A percentile compares a stretch with the other conserved stretches of the same genome.
phyloP scores from a whole-genome alignment of 2,888 invertebrate species.

The Pherbina coryleti region DNA sequence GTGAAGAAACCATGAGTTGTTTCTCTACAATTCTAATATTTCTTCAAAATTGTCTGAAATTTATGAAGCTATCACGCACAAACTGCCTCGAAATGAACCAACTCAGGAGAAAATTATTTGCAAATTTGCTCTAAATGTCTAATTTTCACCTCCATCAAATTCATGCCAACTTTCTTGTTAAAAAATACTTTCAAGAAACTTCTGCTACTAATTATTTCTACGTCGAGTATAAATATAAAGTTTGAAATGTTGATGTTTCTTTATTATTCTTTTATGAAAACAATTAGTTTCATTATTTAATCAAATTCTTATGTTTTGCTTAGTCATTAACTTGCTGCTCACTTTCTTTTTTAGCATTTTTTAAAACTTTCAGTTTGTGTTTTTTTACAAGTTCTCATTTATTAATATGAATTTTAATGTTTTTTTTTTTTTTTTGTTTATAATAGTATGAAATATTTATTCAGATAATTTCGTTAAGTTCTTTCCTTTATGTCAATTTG shows the following conservation, averaged over 20 bases:
- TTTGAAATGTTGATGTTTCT: constrained; percentile 20
- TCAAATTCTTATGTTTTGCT: neutral
- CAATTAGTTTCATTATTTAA: constrained; percentile 2
- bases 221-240: neutral
- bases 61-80: too few species aligned
- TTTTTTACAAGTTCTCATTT: neutral
- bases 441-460: constrained; percentile 28
- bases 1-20: too few species aligned
- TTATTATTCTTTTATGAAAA: constrained; percentile 27
- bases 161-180: too few species aligned
- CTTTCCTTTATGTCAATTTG: constrained; percentile 36
- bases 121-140: too few species aligned
- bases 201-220: neutral
- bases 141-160: too few species aligned
- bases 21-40: too few species aligned
- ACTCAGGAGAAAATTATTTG: too few species aligned
- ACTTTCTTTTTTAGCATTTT: neutral
- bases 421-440: neutral
- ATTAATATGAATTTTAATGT: neutral
- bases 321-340: neutral
- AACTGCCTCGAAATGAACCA: too few species aligned
- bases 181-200: neutral
- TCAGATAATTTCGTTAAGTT: constrained; percentile 19
- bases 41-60: too few species aligned
- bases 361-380: neutral